Conservation (phyloP, 2,888 invertebrate genomes). For the Synanthedon formicaeformis region DNA sequence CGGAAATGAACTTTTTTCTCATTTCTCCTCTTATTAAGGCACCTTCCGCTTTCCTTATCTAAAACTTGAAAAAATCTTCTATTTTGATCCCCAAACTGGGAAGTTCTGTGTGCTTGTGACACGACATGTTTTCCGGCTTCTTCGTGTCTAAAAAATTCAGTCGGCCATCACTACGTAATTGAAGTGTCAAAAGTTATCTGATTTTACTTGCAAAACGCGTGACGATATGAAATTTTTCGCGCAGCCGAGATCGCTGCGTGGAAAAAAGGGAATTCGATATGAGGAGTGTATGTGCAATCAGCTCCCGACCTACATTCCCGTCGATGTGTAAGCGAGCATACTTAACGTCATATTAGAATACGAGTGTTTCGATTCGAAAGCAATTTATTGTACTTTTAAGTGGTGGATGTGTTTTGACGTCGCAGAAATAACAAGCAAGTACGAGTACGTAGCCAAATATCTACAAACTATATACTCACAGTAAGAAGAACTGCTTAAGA, state of each 20-base stretch:
- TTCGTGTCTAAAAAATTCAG: slow-evolving; percentile 47
- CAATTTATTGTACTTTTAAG: background rate
- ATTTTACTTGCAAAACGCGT: slow-evolving; percentile 69
- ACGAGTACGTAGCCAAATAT: too few relatives aligned
- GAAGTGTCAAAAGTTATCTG: slow-evolving; percentile 71
- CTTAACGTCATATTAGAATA: background rate
- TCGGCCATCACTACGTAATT: slow-evolving; percentile 64
- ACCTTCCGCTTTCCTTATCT: slow-evolving; percentile 24
- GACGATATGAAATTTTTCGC: slow-evolving; percentile 66
- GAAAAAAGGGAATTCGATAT: slow-evolving; percentile 68
- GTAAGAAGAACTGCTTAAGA: too few relatives aligned
- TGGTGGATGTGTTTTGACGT: background rate
- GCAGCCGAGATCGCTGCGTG: slow-evolving; percentile 49
- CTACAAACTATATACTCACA: too few relatives aligned
- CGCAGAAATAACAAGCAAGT: too few relatives aligned
- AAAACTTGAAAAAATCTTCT: slow-evolving; percentile 34
- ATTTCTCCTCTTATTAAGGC: slow-evolving; percentile 35
- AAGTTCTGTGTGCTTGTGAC: slow-evolving; percentile 52
- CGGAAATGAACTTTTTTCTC: slow-evolving; percentile 53
- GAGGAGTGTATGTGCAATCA: slow-evolving; percentile 60
- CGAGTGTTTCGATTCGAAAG: background rate
- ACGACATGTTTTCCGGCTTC: slow-evolving; percentile 42
- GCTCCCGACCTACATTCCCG: slow-evolving; percentile 60
- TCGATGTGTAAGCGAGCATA: slow-evolving; percentile 5
- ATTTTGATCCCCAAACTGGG: slow-evolving; percentile 54